phyloP scores from a whole-genome alignment of 2,113 vertebrate species.

The Hylia prasina region DNA sequence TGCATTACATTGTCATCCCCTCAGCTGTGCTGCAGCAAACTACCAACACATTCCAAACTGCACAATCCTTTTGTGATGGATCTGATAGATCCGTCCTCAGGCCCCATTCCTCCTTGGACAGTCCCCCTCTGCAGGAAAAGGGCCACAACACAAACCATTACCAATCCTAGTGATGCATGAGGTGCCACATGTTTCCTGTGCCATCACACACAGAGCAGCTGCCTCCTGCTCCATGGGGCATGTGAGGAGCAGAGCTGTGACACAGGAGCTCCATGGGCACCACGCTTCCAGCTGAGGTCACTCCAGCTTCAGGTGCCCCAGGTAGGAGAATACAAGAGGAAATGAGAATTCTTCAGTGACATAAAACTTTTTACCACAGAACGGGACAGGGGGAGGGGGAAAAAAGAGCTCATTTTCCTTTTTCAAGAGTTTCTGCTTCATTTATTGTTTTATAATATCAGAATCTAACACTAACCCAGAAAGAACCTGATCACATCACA shows the following conservation, averaged over 20 bases:
- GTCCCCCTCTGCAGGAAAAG: background rate
- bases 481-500: background rate
- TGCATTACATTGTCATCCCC: rapidly evolving
- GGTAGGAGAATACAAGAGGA: background rate
- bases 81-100: background rate
- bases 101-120: background rate
- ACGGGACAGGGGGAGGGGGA: rapidly evolving
- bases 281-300: background rate
- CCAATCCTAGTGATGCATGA: rapidly evolving
- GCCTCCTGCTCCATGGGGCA: background rate
- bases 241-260: background rate
- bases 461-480: background rate
- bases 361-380: background rate
- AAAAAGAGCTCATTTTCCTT: background rate
- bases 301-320: background rate
- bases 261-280: rapidly evolving
- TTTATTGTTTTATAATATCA: constrained; percentile 24
- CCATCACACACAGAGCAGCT: background rate
- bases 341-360: background rate
- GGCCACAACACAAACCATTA: background rate
- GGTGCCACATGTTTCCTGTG: background rate
- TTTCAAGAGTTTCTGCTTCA: background rate
- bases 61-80: background rate
- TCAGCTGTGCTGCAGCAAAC: background rate
- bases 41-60: background rate